These are phyloP conservation scores for Heliconius aoede DNA, from an alignment of 2,888 invertebrate genomes.

Conservation along the genomic window DNA sequence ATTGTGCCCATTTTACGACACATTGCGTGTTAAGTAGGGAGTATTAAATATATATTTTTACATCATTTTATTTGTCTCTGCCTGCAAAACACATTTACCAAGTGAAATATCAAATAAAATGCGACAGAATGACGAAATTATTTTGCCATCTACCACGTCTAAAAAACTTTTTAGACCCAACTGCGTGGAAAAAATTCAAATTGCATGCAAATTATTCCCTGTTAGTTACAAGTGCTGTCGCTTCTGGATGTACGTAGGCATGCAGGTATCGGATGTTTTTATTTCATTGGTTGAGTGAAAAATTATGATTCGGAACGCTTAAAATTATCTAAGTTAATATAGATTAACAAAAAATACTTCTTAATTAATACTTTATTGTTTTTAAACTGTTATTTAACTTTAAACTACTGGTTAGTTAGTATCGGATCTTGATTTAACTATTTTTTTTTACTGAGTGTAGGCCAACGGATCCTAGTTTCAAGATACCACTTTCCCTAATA, in stretches of 20 bases:
- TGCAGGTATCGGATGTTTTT: conserved; percentile 5
- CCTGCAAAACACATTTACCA: not conserved
- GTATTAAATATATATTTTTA: not conserved
- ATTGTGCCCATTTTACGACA: too few relatives aligned
- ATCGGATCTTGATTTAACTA: too few relatives aligned
- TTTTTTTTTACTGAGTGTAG: too few relatives aligned
- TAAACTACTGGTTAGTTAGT: too few relatives aligned
- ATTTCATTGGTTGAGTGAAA: not conserved
- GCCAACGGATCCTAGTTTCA: too few relatives aligned
- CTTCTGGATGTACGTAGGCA: not conserved
- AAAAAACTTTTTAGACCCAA: conserved; percentile 26
- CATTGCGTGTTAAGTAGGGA: too few relatives aligned
- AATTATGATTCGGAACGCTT: too few relatives aligned
- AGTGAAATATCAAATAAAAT: conserved; percentile 13
- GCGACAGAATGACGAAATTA: conserved; percentile 11
- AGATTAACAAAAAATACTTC: too few relatives aligned
- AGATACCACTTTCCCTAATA: too few relatives aligned
- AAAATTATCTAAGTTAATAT: not conserved
- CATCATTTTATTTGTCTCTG: not conserved
- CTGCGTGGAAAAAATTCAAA: conserved; percentile 31
- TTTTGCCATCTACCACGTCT: conserved; percentile 14
- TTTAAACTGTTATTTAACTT: too few relatives aligned
- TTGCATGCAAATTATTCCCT: conserved; percentile 30
- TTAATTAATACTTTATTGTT: too few relatives aligned
- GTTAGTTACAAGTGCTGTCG: conserved; percentile 24